phyloP scores from a whole-genome alignment of 1,140 invertebrate species.

The Hermetia illucens region DNA sequence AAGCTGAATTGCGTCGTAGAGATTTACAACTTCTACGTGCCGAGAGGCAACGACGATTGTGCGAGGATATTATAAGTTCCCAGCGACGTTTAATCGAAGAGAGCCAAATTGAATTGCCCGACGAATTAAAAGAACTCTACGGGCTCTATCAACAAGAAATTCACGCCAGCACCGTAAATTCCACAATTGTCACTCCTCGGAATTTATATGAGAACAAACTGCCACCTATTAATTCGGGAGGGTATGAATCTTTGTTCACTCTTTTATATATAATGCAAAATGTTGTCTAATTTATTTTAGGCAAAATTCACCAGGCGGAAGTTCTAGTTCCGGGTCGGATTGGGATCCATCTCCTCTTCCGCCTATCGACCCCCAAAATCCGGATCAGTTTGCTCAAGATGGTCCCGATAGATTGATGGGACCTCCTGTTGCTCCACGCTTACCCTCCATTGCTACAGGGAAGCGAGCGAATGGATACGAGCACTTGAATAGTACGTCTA shows the following conservation, averaged over 20 bases:
- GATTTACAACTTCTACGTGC: conserved; percentile 73
- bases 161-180: conserved; percentile 40
- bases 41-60: conserved; percentile 67
- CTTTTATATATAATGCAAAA: not conserved
- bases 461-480: not conserved
- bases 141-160: conserved; percentile 75
- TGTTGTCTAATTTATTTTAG: conserved; percentile 10
- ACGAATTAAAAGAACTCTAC: conserved; percentile 72
- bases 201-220: conserved; percentile 22
- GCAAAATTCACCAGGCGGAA: conserved; percentile 23
- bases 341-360: conserved; percentile 27
- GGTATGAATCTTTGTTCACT: conserved; percentile 12
- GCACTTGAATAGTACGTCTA: not conserved
- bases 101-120: conserved; percentile 48
- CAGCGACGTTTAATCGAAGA: conserved; percentile 76
- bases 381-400: conserved; percentile 7
- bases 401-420: conserved; percentile 25
- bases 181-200: conserved; percentile 11
- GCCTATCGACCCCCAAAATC: conserved; percentile 15
- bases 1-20: conserved; percentile 69
- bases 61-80: conserved; percentile 81
- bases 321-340: conserved; percentile 28
- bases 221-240: conserved; percentile 27
- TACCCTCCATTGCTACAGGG: conserved; percentile 12
- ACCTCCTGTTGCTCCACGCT: conserved; percentile 21